Evolutionary conservation across 2,113 vertebrate genomes (phyloP), one percentile per base, ranked within the genome.

Genomic region (Cebidichthys violaceus): DNA sequence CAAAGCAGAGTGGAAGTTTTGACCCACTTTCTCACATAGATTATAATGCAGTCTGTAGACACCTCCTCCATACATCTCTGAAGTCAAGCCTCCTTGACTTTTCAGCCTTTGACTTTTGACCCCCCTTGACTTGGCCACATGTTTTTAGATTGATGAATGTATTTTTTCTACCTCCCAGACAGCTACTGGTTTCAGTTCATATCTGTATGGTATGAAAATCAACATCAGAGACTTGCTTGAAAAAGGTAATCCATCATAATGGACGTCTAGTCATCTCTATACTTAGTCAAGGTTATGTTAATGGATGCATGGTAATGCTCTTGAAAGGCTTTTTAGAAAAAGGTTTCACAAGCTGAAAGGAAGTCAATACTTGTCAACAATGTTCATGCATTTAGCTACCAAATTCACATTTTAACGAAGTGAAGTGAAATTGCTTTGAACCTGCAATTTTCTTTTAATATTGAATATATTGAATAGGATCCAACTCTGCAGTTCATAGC

Each of bases 91-190:
- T 77, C 45, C 35, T 70, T 86, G 85, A 87, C 88, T 86, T 85
- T 77, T 76, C 39, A 81, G 69, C 83, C 85, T 86, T 61, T 76
- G 70, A 84, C 86, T 78, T 82, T 75, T 90, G 79, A 88, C 76
- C 70, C 47, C 11, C 59, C 20, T 31, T 60, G 65, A 77, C 86
- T 81, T 68, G 45, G 77, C 77, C 88, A 90, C 73, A 81, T 92
- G 87, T 73, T 90, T 87, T 81, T 18, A 64, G 79, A 86, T 84
- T 92, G 89, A 92, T 90, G 78, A 85, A 89, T 88, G 78, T 17
- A 55, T 70, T 81, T 88, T 68, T 59, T 81, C 78, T 67, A 43
- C 76, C 80, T 74, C 76, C 47, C 39, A 74, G 87, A 88, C 86
- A 86, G 87, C 87, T 43, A 62, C 71, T 83, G 75, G 82, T 87